Conservation (phyloP, 1,140 invertebrate species). For the Parapsyche elsis region DNA sequence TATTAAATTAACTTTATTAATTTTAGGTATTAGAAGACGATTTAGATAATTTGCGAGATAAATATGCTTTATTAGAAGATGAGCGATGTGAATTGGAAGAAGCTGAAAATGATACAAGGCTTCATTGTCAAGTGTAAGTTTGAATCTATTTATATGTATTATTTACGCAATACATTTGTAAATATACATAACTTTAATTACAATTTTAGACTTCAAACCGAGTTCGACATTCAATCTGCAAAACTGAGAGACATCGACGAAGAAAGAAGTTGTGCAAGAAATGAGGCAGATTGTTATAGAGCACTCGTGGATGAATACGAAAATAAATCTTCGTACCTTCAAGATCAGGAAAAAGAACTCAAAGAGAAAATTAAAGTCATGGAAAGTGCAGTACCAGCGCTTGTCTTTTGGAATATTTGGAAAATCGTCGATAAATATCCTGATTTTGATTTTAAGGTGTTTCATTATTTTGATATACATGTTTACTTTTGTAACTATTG, state of each 20-base stretch:
- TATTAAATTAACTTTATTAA: conserved; percentile 46
- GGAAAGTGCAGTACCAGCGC: conserved; percentile 72
- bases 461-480: conserved; percentile 19
- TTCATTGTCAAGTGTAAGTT: conserved; percentile 72
- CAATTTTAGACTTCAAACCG: conserved; percentile 63
- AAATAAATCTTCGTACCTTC: conserved; percentile 59
- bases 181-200: conserved; percentile 28
- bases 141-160: conserved; percentile 20
- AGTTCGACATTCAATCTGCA: conserved; percentile 65
- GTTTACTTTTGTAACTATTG: background rate
- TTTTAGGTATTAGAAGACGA: conserved; percentile 69
- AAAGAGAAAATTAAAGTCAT: conserved; percentile 71
- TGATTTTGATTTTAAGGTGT: conserved; percentile 48
- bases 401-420: conserved; percentile 73
- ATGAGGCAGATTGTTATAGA: conserved; percentile 64
- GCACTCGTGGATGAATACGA: conserved; percentile 69
- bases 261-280: conserved; percentile 67
- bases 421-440: conserved; percentile 56
- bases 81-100: conserved; percentile 76
- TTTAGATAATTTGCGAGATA: conserved; percentile 67
- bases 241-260: conserved; percentile 69
- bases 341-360: conserved; percentile 69
- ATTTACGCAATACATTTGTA: conserved; percentile 10
- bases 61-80: conserved; percentile 72
- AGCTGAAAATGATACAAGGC: conserved; percentile 75